Evolutionary conservation across 1,140 invertebrate species (phyloP).

Genomic region (Pogonus chalceus): DNA sequence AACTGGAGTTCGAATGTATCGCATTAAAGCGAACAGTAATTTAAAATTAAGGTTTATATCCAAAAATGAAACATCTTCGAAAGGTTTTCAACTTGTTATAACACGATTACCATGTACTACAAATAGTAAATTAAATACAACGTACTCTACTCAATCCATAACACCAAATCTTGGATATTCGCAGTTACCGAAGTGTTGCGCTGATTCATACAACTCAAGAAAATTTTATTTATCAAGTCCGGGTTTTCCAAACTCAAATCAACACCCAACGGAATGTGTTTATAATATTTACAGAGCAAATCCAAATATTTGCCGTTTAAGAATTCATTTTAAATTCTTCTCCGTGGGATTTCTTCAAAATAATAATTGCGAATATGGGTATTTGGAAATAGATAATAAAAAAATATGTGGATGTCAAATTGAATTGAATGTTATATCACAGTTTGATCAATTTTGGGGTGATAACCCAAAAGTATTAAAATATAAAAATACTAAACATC

Average conservation of each 20-base stretch:
- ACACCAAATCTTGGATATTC: not conserved
- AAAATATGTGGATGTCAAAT: slow-evolving; percentile 45
- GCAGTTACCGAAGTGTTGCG: slow-evolving; percentile 34
- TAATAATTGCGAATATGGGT: slow-evolving; percentile 36
- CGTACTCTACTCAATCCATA: not conserved
- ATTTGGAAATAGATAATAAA: slow-evolving; percentile 44
- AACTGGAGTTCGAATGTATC: slow-evolving; percentile 34
- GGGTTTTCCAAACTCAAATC: slow-evolving; percentile 39
- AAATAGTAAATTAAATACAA: slow-evolving; percentile 20
- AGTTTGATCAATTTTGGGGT: slow-evolving; percentile 24
- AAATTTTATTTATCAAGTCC: slow-evolving; percentile 44
- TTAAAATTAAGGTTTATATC: slow-evolving; percentile 23
- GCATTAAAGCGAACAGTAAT: slow-evolving; percentile 36
- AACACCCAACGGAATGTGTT: slow-evolving; percentile 34
- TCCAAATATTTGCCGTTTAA: slow-evolving; percentile 38
- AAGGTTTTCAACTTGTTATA: slow-evolving; percentile 43
- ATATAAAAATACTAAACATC: slow-evolving; percentile 25
- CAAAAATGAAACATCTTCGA: slow-evolving; percentile 17
- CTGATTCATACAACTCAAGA: slow-evolving; percentile 33
- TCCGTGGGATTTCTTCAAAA: slow-evolving; percentile 36
- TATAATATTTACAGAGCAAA: slow-evolving; percentile 40
- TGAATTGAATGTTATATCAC: slow-evolving; percentile 34
- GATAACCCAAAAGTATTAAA: slow-evolving; percentile 31
- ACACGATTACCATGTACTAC: slow-evolving; percentile 34
- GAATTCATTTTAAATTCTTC: slow-evolving; percentile 45